Evolutionary conservation across 2,888 invertebrate species (phyloP).

Genomic region (Kryphioiulus occultus): DNA sequence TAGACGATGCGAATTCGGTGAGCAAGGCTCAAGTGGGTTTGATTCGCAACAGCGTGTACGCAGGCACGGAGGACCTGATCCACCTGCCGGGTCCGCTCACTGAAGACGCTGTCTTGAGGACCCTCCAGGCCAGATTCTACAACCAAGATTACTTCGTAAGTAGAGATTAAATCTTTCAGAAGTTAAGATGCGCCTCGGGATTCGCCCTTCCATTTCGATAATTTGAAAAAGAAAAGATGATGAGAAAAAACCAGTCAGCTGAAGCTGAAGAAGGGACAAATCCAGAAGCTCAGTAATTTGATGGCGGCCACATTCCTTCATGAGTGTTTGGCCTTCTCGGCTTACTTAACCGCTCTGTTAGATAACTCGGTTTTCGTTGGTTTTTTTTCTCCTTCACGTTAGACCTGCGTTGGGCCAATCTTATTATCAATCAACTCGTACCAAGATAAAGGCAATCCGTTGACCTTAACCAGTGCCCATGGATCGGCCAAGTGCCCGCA

Average conservation of each 20-base stretch:
- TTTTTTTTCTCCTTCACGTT: conserved; percentile 60
- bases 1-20: conserved; percentile 14
- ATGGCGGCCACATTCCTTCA: not conserved
- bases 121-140: conserved; percentile 87
- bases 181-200: not conserved
- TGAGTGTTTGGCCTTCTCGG: not conserved
- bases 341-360: conserved; percentile 30
- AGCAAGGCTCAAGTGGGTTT: conserved; percentile 44
- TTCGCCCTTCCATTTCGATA: not conserved
- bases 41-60: conserved; percentile 57
- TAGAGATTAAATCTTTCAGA: not conserved
- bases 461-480: conserved; percentile 83
- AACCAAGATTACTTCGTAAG: conserved; percentile 88
- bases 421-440: conserved; percentile 89
- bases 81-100: conserved; percentile 91
- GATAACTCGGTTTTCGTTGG: too few species aligned
- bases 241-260: not conserved
- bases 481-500: conserved; percentile 78
- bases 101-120: conserved; percentile 91
- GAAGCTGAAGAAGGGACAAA: not conserved
- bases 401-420: conserved; percentile 94
- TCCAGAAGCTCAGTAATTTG: not conserved
- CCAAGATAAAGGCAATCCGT: conserved; percentile 83
- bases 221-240: not conserved
- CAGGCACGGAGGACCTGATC: conserved; percentile 85